Percentiles rank a stretch among this genome's conserved stretches.
phyloP scores from a whole-genome alignment of 2,113 vertebrate species.

The Gobius niger region DNA sequence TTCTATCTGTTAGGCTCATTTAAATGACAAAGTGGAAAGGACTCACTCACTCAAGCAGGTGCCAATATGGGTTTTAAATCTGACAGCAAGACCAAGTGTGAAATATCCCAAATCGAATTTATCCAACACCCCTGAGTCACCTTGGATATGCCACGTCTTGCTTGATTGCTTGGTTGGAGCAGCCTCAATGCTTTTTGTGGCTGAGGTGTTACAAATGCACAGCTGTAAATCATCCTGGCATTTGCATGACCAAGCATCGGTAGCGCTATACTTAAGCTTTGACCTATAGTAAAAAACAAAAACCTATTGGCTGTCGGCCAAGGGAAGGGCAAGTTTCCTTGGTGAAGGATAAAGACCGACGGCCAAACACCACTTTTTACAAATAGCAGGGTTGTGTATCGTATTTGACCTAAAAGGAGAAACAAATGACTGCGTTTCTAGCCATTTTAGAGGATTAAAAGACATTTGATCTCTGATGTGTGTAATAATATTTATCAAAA shows the following conservation, averaged over 20 bases:
- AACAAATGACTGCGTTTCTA: no score
- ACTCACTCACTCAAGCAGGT: constrained; percentile 30
- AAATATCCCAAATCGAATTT: constrained; percentile 51
- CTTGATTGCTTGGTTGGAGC: constrained; percentile 49
- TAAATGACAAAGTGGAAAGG: constrained; percentile 25
- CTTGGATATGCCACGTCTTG: constrained; percentile 40
- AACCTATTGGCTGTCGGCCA: no score
- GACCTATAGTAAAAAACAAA: background rate
- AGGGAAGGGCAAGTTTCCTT: no score
- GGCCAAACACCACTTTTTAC: no score
- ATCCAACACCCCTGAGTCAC: constrained; percentile 57
- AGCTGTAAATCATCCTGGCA: constrained; percentile 33
- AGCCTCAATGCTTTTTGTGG: constrained; percentile 24
- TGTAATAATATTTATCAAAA: no score
- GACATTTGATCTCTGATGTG: no score
- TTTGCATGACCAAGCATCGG: constrained; percentile 30
- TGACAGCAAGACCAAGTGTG: constrained; percentile 40
- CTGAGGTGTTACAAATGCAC: constrained; percentile 23
- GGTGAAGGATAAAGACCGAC: no score
- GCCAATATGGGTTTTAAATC: constrained; percentile 41
- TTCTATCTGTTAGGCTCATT: background rate
- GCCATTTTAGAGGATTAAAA: no score
- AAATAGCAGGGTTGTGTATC: no score
- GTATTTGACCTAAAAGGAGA: no score
- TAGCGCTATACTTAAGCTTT: background rate